These are phyloP conservation scores for Stegastes partitus DNA, from an alignment of 2,113 vertebrate genomes.

Conservation along the genomic window DNA sequence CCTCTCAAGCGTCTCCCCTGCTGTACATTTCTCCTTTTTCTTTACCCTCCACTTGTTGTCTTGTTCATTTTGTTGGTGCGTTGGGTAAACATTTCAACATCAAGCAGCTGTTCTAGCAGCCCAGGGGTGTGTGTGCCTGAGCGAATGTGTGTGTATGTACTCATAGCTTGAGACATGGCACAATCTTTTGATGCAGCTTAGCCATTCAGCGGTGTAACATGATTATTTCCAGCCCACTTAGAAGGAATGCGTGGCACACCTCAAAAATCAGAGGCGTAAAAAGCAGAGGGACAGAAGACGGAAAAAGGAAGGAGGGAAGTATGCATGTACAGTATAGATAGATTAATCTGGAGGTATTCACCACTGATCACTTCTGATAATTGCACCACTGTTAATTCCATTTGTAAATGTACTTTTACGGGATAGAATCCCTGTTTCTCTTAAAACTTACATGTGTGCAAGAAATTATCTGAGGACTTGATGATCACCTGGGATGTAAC, in stretches of 20 bases:
- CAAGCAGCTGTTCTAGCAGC: slow-evolving; percentile 52
- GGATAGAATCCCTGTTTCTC: too few relatives aligned
- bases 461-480: too few relatives aligned
- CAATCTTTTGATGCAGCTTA: slow-evolving; percentile 74
- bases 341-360: background rate
- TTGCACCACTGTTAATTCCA: background rate
- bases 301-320: background rate
- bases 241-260: slow-evolving; percentile 60
- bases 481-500: too few relatives aligned
- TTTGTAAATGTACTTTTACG: background rate
- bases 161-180: slow-evolving; percentile 38
- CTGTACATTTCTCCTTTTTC: background rate
- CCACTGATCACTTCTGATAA: background rate
- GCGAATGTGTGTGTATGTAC: slow-evolving; percentile 9
- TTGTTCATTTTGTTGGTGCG: slow-evolving; percentile 35
- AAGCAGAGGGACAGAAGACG: slow-evolving; percentile 3
- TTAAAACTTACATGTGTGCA: too few relatives aligned
- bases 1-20: background rate
- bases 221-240: slow-evolving; percentile 86
- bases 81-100: slow-evolving; percentile 47
- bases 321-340: background rate
- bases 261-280: slow-evolving; percentile 47
- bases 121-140: slow-evolving; percentile 24
- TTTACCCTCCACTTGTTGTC: slow-evolving; percentile 51
- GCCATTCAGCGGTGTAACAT: slow-evolving; percentile 81